Evolutionary conservation across 2,888 invertebrate genomes (phyloP), one percentile per base, ranked within the genome.

Genomic region (Xestia xanthographa): DNA sequence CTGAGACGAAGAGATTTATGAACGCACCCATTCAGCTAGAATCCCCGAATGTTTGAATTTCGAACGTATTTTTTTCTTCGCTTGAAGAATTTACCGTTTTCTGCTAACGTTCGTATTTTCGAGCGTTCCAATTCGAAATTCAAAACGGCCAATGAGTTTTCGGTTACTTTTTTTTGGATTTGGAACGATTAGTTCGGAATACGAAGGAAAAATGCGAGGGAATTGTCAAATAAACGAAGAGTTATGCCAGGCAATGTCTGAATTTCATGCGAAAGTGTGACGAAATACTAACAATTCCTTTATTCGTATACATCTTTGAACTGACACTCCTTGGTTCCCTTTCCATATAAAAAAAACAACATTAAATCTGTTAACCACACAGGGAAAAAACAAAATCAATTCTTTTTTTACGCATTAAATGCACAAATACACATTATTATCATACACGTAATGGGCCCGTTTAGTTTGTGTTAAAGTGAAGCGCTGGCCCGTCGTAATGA

Each of bases 1-100:
- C 92, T 95, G 95, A 95, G 95, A 95, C 93, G 92, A 89, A 87
- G 93, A 95, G 96, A 96, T 96, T 96, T 95, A 96, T 96, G 92
- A 92, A 92, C 93, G 92, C 90, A 92, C 92, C 94, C 94, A 93
- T 94, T 94, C 92, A 94, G 93, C 93, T 93, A 94, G 94, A 94
- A 95, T 93, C 91, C 91, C 89, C 91, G 91, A 92, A 92, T 92
- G 92, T 95, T 94, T 92, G 93, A 93, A 94, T 92, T 93, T 92
- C 86, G 91, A 92, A 93, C 91, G 89, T 86, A 88, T 89, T 89
- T 92, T 90, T 89, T 90, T 90, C 86, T 90, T 88, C 87, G 85
- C 86, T 84, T 87, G 88, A 87, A 88, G 88, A 83, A 87, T 87
- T 87, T 87, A 87, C 87, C 79, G 87, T 88, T 88, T 87, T 88